Evolutionary conservation across 2,113 vertebrate genomes (phyloP), one percentile per base, ranked within the genome.

Genomic region (Thymallus thymallus): DNA sequence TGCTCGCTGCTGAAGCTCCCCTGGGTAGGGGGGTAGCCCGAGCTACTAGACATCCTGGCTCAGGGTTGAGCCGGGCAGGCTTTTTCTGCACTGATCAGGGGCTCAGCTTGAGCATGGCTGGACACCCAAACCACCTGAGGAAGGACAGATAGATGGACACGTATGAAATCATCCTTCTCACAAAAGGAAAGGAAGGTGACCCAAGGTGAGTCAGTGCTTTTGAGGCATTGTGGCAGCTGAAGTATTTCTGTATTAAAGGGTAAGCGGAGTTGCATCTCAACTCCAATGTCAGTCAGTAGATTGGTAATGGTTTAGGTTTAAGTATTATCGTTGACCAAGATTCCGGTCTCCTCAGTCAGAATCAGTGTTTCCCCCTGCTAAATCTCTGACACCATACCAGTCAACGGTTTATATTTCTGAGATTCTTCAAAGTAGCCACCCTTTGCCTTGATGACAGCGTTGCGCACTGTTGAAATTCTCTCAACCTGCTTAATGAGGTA

Each of bases 1-100:
- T 97, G 96, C 82, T 99, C 97, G 71, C 94, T 92, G 94, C 95
- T 97, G 94, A 98, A 99, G 81, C 95, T 94, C 92, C 97, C 97
- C 94, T 99, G 97, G 89, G 93, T 95, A 80, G 95, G 92, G 93
- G 97, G 94, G 88, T 97, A 99, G 91, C 97, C 96, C 73, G 97
- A 98, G 95, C 95, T 89, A 62, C 90, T 98, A 89, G 98, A 99
- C 98, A 99, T 99, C 82, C 77, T 93, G 83, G 75, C 79, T 85
- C 86, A 89, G 88, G 82, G 78, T 79, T 64, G 35, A 75, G 70
- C 69, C 63, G 48, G 68, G n/a, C 64, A 67, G 76, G 92, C 92
- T 91, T 89, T 89, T 93, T 85, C 86, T 88, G 85, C 88, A 12
- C 3, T 88, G 89, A 93, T 94, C 90, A 95, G 81, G 91, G 88